Evolutionary conservation across 2,797 vertebrate genomes (phyloP).

Genomic region (Melanotaenia trifasciata): DNA sequence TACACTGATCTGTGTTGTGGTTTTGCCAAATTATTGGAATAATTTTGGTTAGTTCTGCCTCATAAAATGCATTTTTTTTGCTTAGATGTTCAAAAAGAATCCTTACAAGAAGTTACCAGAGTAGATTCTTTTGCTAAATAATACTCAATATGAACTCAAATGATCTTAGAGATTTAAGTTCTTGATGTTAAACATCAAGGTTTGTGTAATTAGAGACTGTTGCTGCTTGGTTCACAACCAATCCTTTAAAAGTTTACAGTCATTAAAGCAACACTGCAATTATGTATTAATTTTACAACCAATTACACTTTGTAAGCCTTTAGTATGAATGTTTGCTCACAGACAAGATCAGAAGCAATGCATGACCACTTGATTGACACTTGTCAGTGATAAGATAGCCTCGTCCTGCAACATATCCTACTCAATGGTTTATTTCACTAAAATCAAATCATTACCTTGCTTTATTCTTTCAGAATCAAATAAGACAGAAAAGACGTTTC

Average conservation of each 20-base stretch:
- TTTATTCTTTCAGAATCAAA: not conserved
- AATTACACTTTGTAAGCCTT: too few species aligned
- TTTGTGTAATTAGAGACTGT: not conserved
- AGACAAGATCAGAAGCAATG: not conserved
- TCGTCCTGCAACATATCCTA: not conserved
- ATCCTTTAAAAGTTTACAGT: not conserved
- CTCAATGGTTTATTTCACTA: not conserved
- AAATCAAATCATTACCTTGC: not conserved
- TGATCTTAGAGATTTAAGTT: slow-evolving; percentile 34
- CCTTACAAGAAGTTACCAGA: slow-evolving; percentile 52
- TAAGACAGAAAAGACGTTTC: too few species aligned
- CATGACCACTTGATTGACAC: not conserved
- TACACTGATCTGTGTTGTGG: slow-evolving; percentile 55
- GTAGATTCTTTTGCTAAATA: slow-evolving; percentile 75
- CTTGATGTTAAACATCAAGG: not conserved
- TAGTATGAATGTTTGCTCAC: not conserved
- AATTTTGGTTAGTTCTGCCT: slow-evolving; percentile 49
- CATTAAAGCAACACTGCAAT: too few species aligned
- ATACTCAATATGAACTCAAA: slow-evolving; percentile 66
- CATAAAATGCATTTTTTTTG: slow-evolving; percentile 68
- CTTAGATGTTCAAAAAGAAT: slow-evolving; percentile 52
- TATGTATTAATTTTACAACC: too few species aligned
- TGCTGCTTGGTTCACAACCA: not conserved
- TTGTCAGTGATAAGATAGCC: not conserved
- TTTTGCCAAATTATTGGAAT: slow-evolving; percentile 70